Conservation (phyloP, 2,888 invertebrate genomes). For the Ectropis crepuscularia region DNA sequence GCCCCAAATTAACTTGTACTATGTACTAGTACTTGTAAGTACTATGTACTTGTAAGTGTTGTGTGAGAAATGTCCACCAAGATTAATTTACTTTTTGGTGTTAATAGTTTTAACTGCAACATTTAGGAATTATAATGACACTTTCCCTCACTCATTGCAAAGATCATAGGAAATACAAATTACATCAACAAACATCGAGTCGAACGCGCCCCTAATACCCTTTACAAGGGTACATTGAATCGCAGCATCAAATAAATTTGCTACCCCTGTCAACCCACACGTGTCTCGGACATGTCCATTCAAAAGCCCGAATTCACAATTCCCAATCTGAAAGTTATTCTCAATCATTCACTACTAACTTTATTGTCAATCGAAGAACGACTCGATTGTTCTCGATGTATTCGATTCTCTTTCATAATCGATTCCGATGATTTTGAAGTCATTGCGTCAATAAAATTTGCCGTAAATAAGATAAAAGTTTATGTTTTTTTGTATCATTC, state of each 20-base stretch:
- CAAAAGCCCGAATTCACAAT: slow-evolving; percentile 34
- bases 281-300: slow-evolving; percentile 50
- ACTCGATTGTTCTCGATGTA: slow-evolving; percentile 34
- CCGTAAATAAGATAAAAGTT: slow-evolving; percentile 30
- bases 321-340: slow-evolving; percentile 34
- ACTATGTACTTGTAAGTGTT: no score
- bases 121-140: no score
- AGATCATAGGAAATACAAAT: slow-evolving; percentile 23
- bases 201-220: slow-evolving; percentile 33
- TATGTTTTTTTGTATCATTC: slow-evolving; percentile 32
- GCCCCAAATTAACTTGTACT: no score
- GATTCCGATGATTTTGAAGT: slow-evolving; percentile 25
- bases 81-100: no score
- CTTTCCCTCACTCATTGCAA: neutral
- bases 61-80: no score
- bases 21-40: no score
- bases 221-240: slow-evolving; percentile 42
- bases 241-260: slow-evolving; percentile 50
- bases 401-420: slow-evolving; percentile 32
- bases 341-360: no score
- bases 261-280: slow-evolving; percentile 49
- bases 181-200: slow-evolving; percentile 34
- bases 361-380: slow-evolving; percentile 23
- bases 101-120: no score
- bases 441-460: slow-evolving; percentile 29